Conservation (phyloP, 2,888 invertebrate genomes). For the Eurytoma adleriae region DNA sequence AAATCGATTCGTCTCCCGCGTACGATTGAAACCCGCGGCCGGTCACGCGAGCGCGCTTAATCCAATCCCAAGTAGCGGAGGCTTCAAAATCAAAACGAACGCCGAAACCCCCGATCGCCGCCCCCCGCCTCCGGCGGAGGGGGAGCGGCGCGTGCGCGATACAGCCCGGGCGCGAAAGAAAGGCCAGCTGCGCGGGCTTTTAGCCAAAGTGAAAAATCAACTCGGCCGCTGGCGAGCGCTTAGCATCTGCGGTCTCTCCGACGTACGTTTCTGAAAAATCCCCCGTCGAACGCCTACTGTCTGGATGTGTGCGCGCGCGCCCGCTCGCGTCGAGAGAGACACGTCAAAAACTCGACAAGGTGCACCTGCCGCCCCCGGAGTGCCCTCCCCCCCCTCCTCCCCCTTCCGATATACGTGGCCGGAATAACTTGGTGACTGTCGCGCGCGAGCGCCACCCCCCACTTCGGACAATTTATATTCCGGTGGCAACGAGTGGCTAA, state of each 20-base stretch:
- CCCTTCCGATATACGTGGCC: conserved; percentile 56
- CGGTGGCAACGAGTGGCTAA: conserved; percentile 32
- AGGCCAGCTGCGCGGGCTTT: conserved; percentile 23
- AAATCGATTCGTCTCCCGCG: conserved; percentile 35
- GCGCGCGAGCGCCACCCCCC: conserved; percentile 16
- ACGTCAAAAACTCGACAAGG: conserved; percentile 21
- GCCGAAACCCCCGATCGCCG: too few species aligned
- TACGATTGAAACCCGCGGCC: conserved; percentile 26
- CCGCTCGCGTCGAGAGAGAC: neutral
- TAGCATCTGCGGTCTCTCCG: neutral
- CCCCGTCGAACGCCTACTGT: neutral
- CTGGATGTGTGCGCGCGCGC: neutral
- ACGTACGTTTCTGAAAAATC: conserved; percentile 26
- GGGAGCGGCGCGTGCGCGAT: neutral
- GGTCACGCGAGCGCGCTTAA: neutral
- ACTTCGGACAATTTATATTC: conserved; percentile 44
- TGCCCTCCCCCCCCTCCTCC: conserved; percentile 1
- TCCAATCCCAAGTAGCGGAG: too few species aligned
- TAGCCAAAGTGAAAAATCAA: conserved; percentile 48
- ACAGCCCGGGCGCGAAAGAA: neutral
- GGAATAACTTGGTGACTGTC: conserved; percentile 46
- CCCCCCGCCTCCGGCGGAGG: neutral
- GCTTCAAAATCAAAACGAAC: conserved; percentile 25
- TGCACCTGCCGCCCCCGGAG: conserved; percentile 28
- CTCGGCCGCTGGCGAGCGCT: conserved; percentile 1